These are phyloP conservation scores for Brachyhypopomus gauderio DNA, from an alignment of 2,113 vertebrate genomes.

Conservation along the genomic window DNA sequence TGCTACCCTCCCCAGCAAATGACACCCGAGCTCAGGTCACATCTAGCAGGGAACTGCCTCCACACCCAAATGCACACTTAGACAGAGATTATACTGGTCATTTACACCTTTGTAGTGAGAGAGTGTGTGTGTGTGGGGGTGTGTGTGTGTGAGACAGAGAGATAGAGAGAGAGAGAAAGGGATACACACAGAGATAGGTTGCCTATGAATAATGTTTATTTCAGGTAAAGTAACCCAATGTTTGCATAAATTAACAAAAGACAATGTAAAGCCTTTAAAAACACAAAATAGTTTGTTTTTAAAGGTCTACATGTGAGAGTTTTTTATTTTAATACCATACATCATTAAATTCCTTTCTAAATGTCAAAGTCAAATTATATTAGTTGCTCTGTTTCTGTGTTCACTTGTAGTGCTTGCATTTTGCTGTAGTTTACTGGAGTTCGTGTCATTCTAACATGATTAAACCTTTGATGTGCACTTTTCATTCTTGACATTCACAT, in stretches of 20 bases:
- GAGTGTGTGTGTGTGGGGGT: not conserved
- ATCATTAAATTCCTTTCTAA: not conserved
- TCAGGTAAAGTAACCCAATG: constrained; percentile 3
- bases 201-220: constrained; percentile 18
- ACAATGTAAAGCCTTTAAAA: not conserved
- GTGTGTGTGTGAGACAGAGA: not conserved
- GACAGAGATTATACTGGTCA: constrained; percentile 34
- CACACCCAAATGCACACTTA: constrained; percentile 23
- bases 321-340: not conserved
- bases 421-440: too few species aligned
- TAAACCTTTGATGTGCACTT: not conserved
- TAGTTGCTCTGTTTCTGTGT: not conserved
- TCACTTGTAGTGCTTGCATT: too few species aligned
- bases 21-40: constrained; percentile 17
- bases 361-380: too few species aligned
- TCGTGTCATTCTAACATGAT: not conserved
- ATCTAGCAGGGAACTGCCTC: constrained; percentile 4
- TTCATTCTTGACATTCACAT: not conserved
- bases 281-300: not conserved
- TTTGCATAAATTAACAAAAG: not conserved
- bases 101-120: not conserved
- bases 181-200: not conserved
- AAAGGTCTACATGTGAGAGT: not conserved
- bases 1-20: not conserved
- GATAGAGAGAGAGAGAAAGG: not conserved